Evolutionary conservation across 1,140 invertebrate species (phyloP).

Genomic region (Dendrolimus punctatus): DNA sequence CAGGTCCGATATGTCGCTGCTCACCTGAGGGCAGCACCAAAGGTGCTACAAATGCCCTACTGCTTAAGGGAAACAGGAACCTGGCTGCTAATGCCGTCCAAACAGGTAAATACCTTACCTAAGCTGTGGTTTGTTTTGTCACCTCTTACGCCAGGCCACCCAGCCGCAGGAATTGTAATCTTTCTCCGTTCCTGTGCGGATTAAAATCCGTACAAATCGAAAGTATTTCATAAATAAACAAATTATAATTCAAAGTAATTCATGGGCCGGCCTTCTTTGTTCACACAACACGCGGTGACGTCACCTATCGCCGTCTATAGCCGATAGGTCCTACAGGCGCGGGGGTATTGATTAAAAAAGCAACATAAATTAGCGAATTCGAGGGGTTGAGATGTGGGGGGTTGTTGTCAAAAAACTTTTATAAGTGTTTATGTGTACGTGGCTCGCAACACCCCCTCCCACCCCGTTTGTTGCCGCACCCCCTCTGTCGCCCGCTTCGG

Average conservation of each 20-base stretch:
- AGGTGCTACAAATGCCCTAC: too few relatives aligned
- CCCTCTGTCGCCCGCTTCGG: constrained; percentile 9
- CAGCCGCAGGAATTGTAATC: too few relatives aligned
- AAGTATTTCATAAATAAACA: too few relatives aligned
- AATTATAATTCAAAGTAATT: neutral
- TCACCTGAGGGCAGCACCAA: too few relatives aligned
- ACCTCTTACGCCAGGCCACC: too few relatives aligned
- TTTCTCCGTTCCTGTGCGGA: too few relatives aligned
- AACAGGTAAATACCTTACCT: too few relatives aligned
- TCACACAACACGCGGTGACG: neutral
- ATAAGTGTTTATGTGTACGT: constrained; percentile 70
- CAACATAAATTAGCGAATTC: constrained; percentile 71
- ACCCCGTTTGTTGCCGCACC: neutral
- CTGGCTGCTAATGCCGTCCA: too few relatives aligned
- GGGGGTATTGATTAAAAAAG: constrained; percentile 69
- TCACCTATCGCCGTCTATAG: constrained; percentile 13
- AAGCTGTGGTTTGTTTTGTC: too few relatives aligned
- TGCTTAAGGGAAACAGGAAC: too few relatives aligned
- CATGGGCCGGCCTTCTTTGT: neutral
- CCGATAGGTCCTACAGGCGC: constrained; percentile 50
- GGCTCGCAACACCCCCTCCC: constrained; percentile 17
- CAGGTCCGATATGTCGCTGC: too few relatives aligned
- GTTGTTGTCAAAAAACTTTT: constrained; percentile 70
- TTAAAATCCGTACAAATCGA: too few relatives aligned
- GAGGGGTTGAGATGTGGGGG: constrained; percentile 29